Evolutionary conservation across 2,113 vertebrate genomes (phyloP), one percentile per base, ranked within the genome.

Genomic region (Dasypus novemcinctus): DNA sequence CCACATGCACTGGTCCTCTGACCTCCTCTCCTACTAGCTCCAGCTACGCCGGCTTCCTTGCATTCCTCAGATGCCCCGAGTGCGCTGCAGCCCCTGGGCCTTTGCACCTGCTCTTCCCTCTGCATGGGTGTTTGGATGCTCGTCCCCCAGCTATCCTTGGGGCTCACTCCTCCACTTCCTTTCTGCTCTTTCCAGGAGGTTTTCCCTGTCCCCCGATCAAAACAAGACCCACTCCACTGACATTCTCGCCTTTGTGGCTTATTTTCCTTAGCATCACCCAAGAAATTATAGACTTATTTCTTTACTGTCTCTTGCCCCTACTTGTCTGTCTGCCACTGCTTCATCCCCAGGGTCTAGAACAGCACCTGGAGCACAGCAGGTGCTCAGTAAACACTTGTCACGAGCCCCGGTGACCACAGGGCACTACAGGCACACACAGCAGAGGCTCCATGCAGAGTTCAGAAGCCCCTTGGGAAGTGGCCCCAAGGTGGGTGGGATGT

Each of bases 161-260:
- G 7, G n/a, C n/a, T 76, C 1, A 0, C 38, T 33, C n/a, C 31
- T 21, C 11, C 7, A 6, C 21, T 21, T 23, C 49, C 61, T 89
- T n/a, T 29, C 27, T 0, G 0, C 33, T n/a, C n/a, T 36, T 49
- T 59, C 52, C 10, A 1, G 5, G 0, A 2, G 25, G 31, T 2
- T 49, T 38, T 41, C 25, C 38, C n/a, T 21, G 68, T 88, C 4
- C 23, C 14, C 0, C 2, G 11, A 38, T 14, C 54, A 31, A 38
- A 78, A 25, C 0, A 0, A 33, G 27, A 4, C 27, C 14, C 0
- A 0, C 2, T 5, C 38, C 61, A 71, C 4, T n/a, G 43, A 41
- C 7, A 41, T 8, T 36, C 38, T 54, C 13, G 46, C 29, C 83
- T 41, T 9, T 33, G 20, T 11, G n/a, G 75, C 66, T 46, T 1